Percentiles rank a stretch among this genome's conserved stretches.
Conservation (phyloP, 2,797 vertebrate genomes). For the Spheniscus humboldti region DNA sequence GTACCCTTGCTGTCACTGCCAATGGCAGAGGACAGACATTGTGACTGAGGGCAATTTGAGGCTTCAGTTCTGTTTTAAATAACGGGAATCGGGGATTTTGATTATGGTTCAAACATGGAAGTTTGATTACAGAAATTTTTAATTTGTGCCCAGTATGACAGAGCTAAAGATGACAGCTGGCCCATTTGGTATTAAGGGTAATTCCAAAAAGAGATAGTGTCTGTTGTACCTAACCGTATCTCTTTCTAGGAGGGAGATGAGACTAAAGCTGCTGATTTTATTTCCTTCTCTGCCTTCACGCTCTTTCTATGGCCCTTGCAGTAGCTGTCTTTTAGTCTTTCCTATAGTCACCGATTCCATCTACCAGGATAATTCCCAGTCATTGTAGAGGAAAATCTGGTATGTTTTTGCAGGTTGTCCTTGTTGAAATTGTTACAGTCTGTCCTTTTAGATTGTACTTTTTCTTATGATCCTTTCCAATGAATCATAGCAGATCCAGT, state of each 20-base stretch:
- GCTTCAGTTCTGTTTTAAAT: neutral
- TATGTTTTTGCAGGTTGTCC: conserved; percentile 35
- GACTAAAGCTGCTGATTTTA: neutral
- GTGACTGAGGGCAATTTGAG: neutral
- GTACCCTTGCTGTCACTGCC: neutral
- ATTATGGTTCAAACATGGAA: neutral
- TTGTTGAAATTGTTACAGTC: conserved; percentile 14
- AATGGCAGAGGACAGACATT: neutral
- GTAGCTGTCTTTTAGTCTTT: neutral
- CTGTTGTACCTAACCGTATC: neutral
- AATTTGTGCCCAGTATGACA: neutral
- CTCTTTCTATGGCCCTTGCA: neutral
- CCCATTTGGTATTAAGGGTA: neutral
- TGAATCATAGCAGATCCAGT: conserved; percentile 43
- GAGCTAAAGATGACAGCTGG: neutral
- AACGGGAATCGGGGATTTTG: neutral
- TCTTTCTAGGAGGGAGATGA: neutral
- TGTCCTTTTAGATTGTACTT: conserved; percentile 45
- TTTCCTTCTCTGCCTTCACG: neutral
- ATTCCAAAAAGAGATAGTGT: neutral
- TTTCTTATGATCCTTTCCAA: conserved; percentile 22
- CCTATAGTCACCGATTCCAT: neutral
- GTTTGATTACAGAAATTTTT: neutral
- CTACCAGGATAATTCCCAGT: neutral
- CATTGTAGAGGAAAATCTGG: neutral